Conservation (phyloP, 2,113 vertebrate genomes). For the Forbesichthys agassizii region DNA sequence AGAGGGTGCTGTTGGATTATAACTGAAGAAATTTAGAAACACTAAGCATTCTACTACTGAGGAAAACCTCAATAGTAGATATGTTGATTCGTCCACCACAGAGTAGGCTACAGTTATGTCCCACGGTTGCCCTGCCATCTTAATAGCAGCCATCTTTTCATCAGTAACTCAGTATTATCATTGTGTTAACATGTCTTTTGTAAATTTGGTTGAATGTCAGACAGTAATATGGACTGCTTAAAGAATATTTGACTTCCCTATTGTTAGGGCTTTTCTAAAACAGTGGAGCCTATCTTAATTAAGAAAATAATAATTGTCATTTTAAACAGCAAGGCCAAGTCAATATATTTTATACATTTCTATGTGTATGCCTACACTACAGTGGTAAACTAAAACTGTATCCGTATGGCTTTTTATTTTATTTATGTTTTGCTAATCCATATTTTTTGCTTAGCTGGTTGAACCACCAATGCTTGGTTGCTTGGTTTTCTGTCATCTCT, state of each 20-base stretch:
- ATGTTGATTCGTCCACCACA: slow-evolving; percentile 28
- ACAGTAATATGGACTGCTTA: neutral
- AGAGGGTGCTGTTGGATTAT: slow-evolving; percentile 66
- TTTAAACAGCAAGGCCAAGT: no score
- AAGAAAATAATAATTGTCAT: neutral
- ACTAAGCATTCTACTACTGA: slow-evolving; percentile 10
- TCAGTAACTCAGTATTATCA: slow-evolving; percentile 7
- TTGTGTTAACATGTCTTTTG: neutral
- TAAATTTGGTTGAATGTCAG: neutral
- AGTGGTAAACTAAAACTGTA: neutral
- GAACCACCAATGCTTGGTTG: slow-evolving; percentile 8
- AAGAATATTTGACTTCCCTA: neutral
- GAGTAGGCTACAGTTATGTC: slow-evolving; percentile 31
- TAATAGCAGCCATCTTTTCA: slow-evolving; percentile 54
- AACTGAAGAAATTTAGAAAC: slow-evolving; percentile 23
- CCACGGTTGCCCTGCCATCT: slow-evolving; percentile 53
- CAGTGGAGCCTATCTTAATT: neutral
- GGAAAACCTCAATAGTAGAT: slow-evolving; percentile 19
- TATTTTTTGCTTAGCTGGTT: neutral
- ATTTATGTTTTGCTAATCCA: neutral
- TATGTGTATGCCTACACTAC: no score
- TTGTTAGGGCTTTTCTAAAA: neutral
- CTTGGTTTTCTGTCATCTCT: neutral
- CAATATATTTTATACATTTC: no score
- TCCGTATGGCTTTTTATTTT: neutral